Percentiles rank a stretch among this genome's conserved stretches.
Conservation (phyloP, 2,888 invertebrate species). For the Xanthorhoe spadicearia region DNA sequence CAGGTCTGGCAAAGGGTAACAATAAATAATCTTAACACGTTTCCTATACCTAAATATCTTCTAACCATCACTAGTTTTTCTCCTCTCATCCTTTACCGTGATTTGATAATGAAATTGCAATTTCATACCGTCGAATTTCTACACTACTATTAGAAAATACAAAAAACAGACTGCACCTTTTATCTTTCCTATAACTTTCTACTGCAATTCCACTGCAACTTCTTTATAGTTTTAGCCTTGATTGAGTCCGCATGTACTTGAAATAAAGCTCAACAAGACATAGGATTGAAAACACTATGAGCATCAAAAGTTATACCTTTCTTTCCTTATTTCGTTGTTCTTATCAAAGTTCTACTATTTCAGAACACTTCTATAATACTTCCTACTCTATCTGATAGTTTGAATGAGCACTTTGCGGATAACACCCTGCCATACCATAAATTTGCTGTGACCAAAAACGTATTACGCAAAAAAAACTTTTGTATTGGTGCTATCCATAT, state of each 20-base stretch:
- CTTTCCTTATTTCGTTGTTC: no score
- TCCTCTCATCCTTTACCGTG: not conserved
- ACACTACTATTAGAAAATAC: not conserved
- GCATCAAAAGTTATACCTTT: no score
- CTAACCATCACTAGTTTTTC: not conserved
- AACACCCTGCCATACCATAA: no score
- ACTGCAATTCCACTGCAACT: not conserved
- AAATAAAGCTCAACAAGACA: not conserved
- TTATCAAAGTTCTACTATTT: no score
- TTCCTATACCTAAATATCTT: not conserved
- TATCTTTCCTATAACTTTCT: not conserved
- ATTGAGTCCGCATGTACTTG: not conserved
- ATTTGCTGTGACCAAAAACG: no score
- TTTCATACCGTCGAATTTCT: no score
- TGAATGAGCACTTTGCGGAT: no score
- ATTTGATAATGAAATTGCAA: not conserved
- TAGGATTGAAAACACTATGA: not conserved
- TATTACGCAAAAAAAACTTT: no score
- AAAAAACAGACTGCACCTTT: not conserved
- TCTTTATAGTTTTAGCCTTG: not conserved
- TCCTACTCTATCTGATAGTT: no score
- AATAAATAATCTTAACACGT: slow-evolving; percentile 24
- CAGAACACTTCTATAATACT: no score
- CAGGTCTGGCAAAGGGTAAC: slow-evolving; percentile 66
- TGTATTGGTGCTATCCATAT: no score